A percentile compares a stretch with the other conserved stretches of the same genome.
Evolutionary conservation across 2,113 vertebrate species (phyloP).

Genomic region (Rhizomys pruinosus): DNA sequence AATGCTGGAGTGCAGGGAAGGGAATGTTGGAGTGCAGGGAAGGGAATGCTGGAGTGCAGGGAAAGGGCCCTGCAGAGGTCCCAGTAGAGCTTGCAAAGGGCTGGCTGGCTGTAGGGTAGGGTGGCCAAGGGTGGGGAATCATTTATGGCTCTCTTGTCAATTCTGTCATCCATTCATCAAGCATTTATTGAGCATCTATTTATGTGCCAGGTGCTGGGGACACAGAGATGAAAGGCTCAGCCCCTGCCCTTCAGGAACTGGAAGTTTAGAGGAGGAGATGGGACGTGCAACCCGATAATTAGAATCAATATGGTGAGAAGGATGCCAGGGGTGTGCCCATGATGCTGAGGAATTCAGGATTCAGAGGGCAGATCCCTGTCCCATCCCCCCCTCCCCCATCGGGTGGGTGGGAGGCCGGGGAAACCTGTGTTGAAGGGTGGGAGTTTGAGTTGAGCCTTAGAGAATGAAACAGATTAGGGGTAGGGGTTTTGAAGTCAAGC

Average conservation of each 20-base stretch:
- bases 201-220: slow-evolving; percentile 47
- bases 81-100: neutral
- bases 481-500: neutral
- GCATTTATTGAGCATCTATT: slow-evolving; percentile 62
- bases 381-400: too few species aligned
- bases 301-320: neutral
- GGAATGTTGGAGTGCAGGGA: too few species aligned
- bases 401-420: neutral
- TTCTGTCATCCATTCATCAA: neutral
- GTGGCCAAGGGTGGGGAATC: neutral
- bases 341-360: neutral
- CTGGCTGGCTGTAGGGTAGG: neutral
- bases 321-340: neutral
- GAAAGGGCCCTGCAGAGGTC: too few species aligned
- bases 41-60: too few species aligned
- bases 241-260: slow-evolving; percentile 21
- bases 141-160: neutral
- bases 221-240: slow-evolving; percentile 59
- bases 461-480: neutral
- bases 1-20: too few species aligned
- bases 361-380: neutral
- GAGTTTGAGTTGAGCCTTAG: neutral
- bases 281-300: neutral
- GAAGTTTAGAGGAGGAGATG: slow-evolving; percentile 20
- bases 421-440: neutral